phyloP scores from a whole-genome alignment of 2,797 vertebrate species.

The Pitangus sulphuratus region DNA sequence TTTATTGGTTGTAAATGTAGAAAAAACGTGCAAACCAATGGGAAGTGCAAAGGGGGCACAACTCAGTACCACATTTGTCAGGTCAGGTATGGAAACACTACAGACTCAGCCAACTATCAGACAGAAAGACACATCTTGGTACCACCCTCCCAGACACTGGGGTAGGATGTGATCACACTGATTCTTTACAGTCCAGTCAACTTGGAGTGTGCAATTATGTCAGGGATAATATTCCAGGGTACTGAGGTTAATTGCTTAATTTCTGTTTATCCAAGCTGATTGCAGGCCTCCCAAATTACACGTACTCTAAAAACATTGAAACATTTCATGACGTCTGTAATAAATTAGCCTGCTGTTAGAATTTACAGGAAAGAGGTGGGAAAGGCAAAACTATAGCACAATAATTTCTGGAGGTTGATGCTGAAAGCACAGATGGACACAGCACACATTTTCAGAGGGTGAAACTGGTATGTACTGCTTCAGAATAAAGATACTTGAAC shows the following conservation, averaged over 20 bases:
- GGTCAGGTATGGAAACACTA: neutral
- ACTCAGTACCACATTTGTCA: neutral
- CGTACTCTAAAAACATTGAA: neutral
- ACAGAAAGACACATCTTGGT: neutral
- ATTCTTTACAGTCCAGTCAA: neutral
- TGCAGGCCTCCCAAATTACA: constrained; percentile 4
- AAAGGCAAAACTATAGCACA: neutral
- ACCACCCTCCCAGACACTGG: too few relatives aligned
- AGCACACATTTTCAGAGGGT: neutral
- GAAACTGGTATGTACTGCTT: neutral
- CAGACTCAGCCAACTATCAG: neutral
- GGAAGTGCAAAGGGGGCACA: neutral
- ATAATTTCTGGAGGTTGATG: neutral
- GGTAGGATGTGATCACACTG: neutral
- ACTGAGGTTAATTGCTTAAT: neutral
- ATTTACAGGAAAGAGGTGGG: neutral
- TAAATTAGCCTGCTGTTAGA: neutral
- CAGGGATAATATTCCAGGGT: neutral
- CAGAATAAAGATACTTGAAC: neutral
- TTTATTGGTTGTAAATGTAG: neutral
- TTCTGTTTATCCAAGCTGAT: constrained; percentile 21
- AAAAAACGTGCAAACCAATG: neutral
- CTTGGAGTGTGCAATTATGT: neutral
- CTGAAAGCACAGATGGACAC: neutral
- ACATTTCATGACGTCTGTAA: neutral